Evolutionary conservation across 2,797 vertebrate genomes (phyloP), one percentile per base, ranked within the genome.

Genomic region (Clamator glandarius): DNA sequence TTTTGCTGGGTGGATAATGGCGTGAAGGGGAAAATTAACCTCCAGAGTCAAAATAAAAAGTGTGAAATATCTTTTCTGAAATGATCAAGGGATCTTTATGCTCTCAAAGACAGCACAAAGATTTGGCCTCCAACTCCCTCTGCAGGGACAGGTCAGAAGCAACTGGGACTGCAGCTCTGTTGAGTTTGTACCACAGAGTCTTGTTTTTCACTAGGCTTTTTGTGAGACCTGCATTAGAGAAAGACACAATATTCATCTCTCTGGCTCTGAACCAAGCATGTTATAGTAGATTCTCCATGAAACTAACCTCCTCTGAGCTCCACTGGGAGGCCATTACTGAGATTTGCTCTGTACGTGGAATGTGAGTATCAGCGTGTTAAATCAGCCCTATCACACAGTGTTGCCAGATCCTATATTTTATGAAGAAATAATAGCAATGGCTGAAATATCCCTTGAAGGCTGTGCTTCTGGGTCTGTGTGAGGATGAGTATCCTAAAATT

Each of bases 241-340:
- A 85, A 89, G 58, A 64, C 48, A 39, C 51, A 78, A 78, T 91
- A 89, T 87, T 94, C 1, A 0, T 92, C 58, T 89, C 52, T 44
- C 67, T 93, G 92, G 75, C 79, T 25, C 54, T 2, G 7, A 89
- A 94, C 35, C 72, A 91, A 89, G 54, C 8, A 0, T 54, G 11
- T 41, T 94, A 19, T 36, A 48, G 64, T 66, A 84, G 66, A 64
- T 75, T 77, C 87, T 91, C 26, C 90, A 46, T 90, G 67, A 78
- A 78, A 52, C 42, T 44, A 61, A 55, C 82, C 25, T 93, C 89
- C 79, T 92, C 69, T 81, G 58, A 86, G 87, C 76, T 89, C 81
- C 57, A 14, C 42, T 89, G 89, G 84, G 78, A 92, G 77, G 52
- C 76, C 48, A 44, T 84, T 90, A 83, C 75, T 92, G 87, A 55